Conservation (phyloP, 2,113 vertebrate genomes). For the Marmota monax region DNA sequence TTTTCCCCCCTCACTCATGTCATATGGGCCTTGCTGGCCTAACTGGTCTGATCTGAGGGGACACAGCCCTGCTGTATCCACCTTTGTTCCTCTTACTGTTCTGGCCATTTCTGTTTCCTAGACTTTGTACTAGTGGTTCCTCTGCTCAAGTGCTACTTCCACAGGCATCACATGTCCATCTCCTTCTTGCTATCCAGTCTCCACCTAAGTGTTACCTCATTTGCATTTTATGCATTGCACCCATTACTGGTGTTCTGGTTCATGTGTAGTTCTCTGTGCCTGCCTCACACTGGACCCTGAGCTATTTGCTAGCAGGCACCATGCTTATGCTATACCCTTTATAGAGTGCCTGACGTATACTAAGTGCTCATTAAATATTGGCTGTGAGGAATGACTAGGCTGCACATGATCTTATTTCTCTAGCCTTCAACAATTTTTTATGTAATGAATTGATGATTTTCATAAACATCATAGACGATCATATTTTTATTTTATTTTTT, state of each 20-base stretch:
- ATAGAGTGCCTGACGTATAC: accelerated
- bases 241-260: background rate
- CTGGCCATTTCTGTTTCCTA: background rate
- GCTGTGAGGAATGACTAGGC: background rate
- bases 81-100: accelerated
- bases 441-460: background rate
- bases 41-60: accelerated
- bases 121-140: background rate
- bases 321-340: accelerated
- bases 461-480: background rate
- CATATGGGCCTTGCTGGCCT: accelerated
- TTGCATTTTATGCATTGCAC: background rate
- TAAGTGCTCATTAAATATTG: background rate
- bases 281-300: background rate
- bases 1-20: background rate
- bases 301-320: background rate
- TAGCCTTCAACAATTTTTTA: background rate
- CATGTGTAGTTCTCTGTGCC: accelerated
- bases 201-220: background rate
- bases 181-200: background rate
- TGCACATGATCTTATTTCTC: background rate
- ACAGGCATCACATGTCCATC: accelerated
- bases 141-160: background rate
- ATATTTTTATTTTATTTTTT: background rate
- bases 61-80: accelerated